Base-by-base conservation (phyloP, 2,888 invertebrate species). In the Bruchidius siliquastri region DNA sequence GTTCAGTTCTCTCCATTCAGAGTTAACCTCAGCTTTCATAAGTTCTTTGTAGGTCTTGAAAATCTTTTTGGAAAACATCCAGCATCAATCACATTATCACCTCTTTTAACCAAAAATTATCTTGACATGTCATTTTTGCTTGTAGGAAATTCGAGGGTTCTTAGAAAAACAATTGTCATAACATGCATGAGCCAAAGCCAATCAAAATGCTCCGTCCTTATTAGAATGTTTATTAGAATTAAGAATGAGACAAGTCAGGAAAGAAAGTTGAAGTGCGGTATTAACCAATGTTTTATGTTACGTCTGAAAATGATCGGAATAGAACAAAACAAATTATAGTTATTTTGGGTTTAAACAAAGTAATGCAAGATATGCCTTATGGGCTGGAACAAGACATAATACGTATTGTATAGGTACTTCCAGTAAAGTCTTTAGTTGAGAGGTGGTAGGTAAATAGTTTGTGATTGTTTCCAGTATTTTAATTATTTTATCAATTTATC, bases 1-100 rank as follows among this genome's bases (percentile, higher is more conserved):
- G 79, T 85, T 82, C 21, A 85, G 71, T 10, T 68, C 75, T 10
- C 80, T 79, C 85, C 85, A 85, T 77, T 85, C 85, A 8, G 74
- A 70, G 76, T 83, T 79, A 72, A 85, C 75, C 76, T 85, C 84
- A 3, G 73, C 76, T 21, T 74, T 80, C 80, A 85, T 80, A 22
- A 81, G 75, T 75, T 81, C 81, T 71, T 77, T 79, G 22, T 13
- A 6, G 18, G 18, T 13, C 8, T 49, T 49, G 49, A 49, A 1
- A 49, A 49, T 4, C 13, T 18, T 49, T 13, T 18, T 49, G 13
- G 18, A 13, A 49, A 13, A 13, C 49, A 49, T 49, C 1, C 0
- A 49, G 1, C 3, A 4, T 13, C 49, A 49, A 49, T 8, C 6
- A 49, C 6, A 4, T 18, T 49, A 49, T 13, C 49, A 49, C 49